These are phyloP conservation scores for Drosophila varians DNA, from an alignment of 1,140 invertebrate genomes.

Conservation along the genomic window DNA sequence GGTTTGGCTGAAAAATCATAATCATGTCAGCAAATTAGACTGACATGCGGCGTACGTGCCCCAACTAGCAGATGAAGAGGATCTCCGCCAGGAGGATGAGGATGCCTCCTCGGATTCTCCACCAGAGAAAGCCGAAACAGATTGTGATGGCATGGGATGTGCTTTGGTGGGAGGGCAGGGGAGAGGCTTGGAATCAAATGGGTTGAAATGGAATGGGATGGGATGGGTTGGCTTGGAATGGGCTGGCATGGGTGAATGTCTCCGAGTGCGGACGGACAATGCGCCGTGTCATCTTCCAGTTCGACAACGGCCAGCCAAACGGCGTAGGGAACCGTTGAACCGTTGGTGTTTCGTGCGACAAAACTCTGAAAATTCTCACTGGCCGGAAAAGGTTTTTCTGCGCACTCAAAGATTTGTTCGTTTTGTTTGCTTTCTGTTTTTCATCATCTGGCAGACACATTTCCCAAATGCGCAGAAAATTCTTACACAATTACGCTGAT, in stretches of 20 bases:
- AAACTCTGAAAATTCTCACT: constrained; percentile 66
- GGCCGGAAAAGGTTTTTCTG: constrained; percentile 47
- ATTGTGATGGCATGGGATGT: constrained; percentile 28
- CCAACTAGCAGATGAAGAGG: constrained; percentile 76
- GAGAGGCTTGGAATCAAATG: background rate
- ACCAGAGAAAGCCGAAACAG: constrained; percentile 34
- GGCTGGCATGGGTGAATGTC: constrained; percentile 64
- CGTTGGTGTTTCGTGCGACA: constrained; percentile 76
- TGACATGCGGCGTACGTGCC: constrained; percentile 77
- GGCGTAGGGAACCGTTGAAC: constrained; percentile 58
- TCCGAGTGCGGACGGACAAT: constrained; percentile 47
- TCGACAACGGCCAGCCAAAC: constrained; percentile 66
- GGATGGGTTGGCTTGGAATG: constrained; percentile 16
- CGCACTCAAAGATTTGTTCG: constrained; percentile 5
- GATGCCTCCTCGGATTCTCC: constrained; percentile 13
- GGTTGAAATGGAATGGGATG: constrained; percentile 20
- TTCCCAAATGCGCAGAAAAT: constrained; percentile 67
- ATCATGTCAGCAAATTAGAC: constrained; percentile 81
- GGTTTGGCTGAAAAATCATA: constrained; percentile 71
- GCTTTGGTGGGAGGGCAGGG: background rate
- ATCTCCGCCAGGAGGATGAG: constrained; percentile 47
- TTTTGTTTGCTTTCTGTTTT: constrained; percentile 46
- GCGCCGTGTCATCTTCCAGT: constrained; percentile 72
- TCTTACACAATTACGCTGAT: constrained; percentile 61
- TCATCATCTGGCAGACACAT: constrained; percentile 67